These are phyloP conservation scores for Mungos mungo DNA, from an alignment of 2,113 vertebrate species.

Conservation along the genomic window DNA sequence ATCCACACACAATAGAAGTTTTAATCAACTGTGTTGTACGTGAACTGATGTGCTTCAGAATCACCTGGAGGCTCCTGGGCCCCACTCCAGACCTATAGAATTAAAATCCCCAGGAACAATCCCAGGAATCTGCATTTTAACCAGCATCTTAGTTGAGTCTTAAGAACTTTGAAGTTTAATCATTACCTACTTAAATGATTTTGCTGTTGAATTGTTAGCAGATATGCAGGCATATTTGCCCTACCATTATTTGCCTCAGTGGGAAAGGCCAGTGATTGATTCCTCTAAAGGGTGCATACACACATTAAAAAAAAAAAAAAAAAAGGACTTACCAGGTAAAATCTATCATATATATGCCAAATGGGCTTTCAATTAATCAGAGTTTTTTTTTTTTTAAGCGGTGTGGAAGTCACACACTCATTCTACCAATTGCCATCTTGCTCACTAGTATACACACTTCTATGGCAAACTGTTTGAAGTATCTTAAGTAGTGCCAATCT, in stretches of 20 bases:
- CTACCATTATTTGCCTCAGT: background rate
- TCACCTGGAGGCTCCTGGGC: background rate
- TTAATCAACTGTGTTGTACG: background rate
- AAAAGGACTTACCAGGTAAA: background rate
- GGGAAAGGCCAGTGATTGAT: background rate
- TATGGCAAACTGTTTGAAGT: background rate
- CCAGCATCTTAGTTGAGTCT: background rate
- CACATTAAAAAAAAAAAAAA: background rate
- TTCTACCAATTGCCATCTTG: background rate
- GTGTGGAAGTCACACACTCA: background rate
- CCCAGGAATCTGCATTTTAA: background rate
- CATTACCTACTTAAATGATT: background rate
- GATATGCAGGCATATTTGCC: background rate
- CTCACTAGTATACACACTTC: background rate
- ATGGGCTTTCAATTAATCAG: background rate
- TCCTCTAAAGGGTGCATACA: background rate
- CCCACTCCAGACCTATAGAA: background rate
- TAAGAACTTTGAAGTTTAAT: background rate
- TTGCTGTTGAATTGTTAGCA: background rate
- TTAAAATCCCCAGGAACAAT: background rate
- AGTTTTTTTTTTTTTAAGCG: background rate
- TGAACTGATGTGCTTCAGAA: background rate
- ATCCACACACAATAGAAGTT: background rate
- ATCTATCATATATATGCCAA: background rate
- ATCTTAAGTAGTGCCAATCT: background rate